These are phyloP conservation scores for Gandaritis pyraliata DNA, from an alignment of 2,888 invertebrate genomes.

Conservation along the genomic window DNA sequence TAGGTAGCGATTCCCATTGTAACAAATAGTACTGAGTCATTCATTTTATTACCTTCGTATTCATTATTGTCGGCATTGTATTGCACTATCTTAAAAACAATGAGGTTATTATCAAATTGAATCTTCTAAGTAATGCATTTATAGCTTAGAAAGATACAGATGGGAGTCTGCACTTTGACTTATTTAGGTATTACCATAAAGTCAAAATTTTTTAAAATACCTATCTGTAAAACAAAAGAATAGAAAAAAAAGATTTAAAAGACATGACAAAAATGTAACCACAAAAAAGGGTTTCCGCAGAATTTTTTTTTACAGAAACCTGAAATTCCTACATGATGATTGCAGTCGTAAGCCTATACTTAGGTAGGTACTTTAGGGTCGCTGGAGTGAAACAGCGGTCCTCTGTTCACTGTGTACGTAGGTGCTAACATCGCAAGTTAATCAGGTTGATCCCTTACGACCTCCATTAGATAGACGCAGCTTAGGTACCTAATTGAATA, in stretches of 20 bases:
- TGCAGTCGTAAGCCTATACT: no score
- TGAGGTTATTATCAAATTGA: conserved; percentile 50
- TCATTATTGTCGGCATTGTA: conserved; percentile 35
- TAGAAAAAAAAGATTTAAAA: no score
- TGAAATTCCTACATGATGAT: no score
- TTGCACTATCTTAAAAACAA: conserved; percentile 40
- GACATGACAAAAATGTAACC: no score
- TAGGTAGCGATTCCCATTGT: conserved; percentile 20
- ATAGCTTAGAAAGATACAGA: conserved; percentile 7
- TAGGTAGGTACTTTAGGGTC: no score
- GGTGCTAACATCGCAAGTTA: conserved; percentile 76
- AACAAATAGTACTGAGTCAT: conserved; percentile 23
- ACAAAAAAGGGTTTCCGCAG: no score
- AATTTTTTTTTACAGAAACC: no score
- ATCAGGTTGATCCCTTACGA: conserved; percentile 78
- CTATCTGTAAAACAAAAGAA: no score
- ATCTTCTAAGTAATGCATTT: conserved; percentile 53
- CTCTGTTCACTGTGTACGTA: conserved; percentile 41
- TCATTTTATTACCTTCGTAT: conserved; percentile 29
- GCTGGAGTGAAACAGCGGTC: conserved; percentile 3
- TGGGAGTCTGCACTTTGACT: neutral
- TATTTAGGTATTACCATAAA: no score
- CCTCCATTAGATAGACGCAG: conserved; percentile 76
- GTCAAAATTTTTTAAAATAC: no score
- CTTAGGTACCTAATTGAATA: conserved; percentile 79